Conservation (phyloP, 2,113 vertebrate genomes). For the Calyptomena viridis region DNA sequence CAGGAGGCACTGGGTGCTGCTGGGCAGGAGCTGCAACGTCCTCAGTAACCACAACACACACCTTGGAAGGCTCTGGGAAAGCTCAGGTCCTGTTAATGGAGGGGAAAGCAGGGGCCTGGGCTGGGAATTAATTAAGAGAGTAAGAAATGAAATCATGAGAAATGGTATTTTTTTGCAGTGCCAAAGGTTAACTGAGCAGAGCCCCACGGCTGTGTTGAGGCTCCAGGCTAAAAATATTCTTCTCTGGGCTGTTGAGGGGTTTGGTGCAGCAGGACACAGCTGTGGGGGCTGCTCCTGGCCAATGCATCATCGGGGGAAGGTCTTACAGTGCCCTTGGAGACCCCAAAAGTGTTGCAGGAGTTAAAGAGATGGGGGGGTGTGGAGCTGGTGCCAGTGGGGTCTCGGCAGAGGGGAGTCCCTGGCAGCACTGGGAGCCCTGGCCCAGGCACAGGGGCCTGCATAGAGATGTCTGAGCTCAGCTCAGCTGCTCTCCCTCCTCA, state of each 20-base stretch:
- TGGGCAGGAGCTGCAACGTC: background rate
- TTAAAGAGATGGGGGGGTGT: background rate
- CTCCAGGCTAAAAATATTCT: background rate
- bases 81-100: rapidly evolving
- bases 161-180: background rate
- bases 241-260: background rate
- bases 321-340: background rate
- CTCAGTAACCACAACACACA: background rate
- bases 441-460: rapidly evolving
- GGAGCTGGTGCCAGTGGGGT: background rate
- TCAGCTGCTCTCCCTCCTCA: background rate
- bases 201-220: background rate
- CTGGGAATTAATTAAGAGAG: background rate
- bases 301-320: rapidly evolving
- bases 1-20: background rate
- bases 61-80: background rate
- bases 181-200: background rate
- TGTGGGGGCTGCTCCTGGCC: background rate
- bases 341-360: background rate
- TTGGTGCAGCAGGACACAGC: rapidly evolving
- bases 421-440: rapidly evolving
- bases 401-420: background rate
- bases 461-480: rapidly evolving
- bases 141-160: background rate
- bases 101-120: background rate